Evolutionary conservation across 1,140 invertebrate genomes (phyloP), one percentile per base, ranked within the genome.

Genomic region (Drosophila nikananu): DNA sequence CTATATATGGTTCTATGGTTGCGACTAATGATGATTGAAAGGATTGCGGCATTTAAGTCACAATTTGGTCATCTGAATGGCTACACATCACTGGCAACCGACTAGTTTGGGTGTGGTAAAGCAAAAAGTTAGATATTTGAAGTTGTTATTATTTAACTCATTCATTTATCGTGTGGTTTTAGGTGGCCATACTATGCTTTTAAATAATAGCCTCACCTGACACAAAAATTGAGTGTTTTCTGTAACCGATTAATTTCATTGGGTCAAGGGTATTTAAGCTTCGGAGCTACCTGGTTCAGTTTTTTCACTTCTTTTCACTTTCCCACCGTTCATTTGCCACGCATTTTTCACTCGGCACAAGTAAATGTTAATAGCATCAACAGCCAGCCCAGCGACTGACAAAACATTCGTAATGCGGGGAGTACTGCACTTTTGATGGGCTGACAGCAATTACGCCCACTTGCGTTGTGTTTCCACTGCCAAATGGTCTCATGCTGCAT

Each of bases 401-500:
- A 73, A 65, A 83, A 76, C 70, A 77, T 48, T 68, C 35, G 41
- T 21, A 59, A 21, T 65, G n/a, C 15, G 35, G 65, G 25, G 19
- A n/a, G 12, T 21, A 17, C 13, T 21, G 32, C 54, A 23, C 15
- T 39, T 19, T n/a, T 25, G 41, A 37, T 25, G 25, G 35, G 63
- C 71, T 87, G 71, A 49, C 61, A 80, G 83, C 84, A 89, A 84
- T 89, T 89, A 70, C 66, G 77, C 62, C 79, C 79, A 79, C 61
- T 90, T 80, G 70, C 71, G 51, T 90, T 74, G 58, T 74, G 70
- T 63, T 83, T 48, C 66, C 37, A 44, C 59, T 48, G 67, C 61
- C 54, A 60, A 62, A 70, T 82, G 77, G 77, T 51, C 81, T 81
- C 55, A 89, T 81, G 86, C 77, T 70, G 84, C 84, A 90, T 90